These are phyloP conservation scores for Lethrus apterus DNA, from an alignment of 1,140 invertebrate genomes.

Conservation along the genomic window DNA sequence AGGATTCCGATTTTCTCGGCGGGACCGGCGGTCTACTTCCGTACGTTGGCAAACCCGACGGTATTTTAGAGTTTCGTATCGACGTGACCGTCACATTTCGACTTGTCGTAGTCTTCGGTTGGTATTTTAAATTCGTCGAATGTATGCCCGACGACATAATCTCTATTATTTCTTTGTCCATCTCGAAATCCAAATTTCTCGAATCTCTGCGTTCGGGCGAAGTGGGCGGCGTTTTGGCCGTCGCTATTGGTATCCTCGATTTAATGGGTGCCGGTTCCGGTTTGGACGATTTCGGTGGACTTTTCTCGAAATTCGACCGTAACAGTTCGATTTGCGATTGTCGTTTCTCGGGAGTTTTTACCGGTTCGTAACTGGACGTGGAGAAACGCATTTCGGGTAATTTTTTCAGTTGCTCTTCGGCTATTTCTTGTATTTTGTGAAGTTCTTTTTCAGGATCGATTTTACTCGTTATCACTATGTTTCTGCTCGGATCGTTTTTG, in stretches of 20 bases:
- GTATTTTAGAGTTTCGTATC: slow-evolving; percentile 38
- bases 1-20: slow-evolving; percentile 27
- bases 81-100: slow-evolving; percentile 39
- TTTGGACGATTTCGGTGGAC: slow-evolving; percentile 25
- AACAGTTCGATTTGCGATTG: slow-evolving; percentile 44
- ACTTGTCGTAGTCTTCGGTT: slow-evolving; percentile 14
- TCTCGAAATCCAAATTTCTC: slow-evolving; percentile 31
- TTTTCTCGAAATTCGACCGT: slow-evolving; percentile 43
- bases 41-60: slow-evolving; percentile 34
- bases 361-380: slow-evolving; percentile 50
- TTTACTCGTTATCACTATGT: slow-evolving; percentile 9
- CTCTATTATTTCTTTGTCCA: slow-evolving; percentile 36
- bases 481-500: not conserved
- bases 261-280: slow-evolving; percentile 21
- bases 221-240: slow-evolving; percentile 34
- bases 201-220: slow-evolving; percentile 38
- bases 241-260: slow-evolving; percentile 29
- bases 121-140: slow-evolving; percentile 28
- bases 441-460: slow-evolving; percentile 32
- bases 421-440: slow-evolving; percentile 37
- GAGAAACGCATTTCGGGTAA: slow-evolving; percentile 49
- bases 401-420: slow-evolving; percentile 37
- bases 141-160: slow-evolving; percentile 32
- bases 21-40: slow-evolving; percentile 31
- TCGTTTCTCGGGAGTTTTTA: slow-evolving; percentile 39